These are phyloP conservation scores for Tetragnatha versicolor DNA, from an alignment of 1,140 invertebrate species.

Conservation along the genomic window DNA sequence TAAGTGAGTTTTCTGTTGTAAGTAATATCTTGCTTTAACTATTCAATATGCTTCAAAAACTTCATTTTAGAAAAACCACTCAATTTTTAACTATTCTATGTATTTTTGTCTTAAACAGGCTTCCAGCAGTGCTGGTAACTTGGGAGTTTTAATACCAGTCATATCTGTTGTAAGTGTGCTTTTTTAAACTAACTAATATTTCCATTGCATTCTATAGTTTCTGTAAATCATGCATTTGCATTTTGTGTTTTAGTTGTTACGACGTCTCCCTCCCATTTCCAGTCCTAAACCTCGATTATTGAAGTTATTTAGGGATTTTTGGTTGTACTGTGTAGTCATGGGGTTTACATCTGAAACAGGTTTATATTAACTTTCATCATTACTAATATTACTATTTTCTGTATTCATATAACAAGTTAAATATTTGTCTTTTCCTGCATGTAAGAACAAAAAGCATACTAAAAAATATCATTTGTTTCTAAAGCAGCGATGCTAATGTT, in stretches of 20 bases:
- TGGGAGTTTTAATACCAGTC: conserved; percentile 96
- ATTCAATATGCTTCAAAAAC: no score
- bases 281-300: conserved; percentile 93
- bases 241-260: conserved; percentile 69
- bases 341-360: conserved; percentile 90
- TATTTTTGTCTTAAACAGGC: conserved; percentile 68
- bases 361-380: no score
- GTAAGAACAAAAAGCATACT: no score
- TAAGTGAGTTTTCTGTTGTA: conserved; percentile 59
- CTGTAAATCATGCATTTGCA: background rate
- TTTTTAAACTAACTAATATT: background rate
- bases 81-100: conserved; percentile 8
- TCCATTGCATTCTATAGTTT: background rate
- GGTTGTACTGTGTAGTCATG: conserved; percentile 99
- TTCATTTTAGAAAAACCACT: background rate
- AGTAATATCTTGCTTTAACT: no score
- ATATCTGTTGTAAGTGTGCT: conserved; percentile 74
- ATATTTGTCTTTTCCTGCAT: no score
- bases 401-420: no score
- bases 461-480: no score
- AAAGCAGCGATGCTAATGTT: no score
- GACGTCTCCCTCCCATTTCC: conserved; percentile 83
- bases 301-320: conserved; percentile 97
- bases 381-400: no score
- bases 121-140: conserved; percentile 92